Evolutionary conservation across 2,113 vertebrate genomes (phyloP).

Genomic region (Tetrax tetrax): DNA sequence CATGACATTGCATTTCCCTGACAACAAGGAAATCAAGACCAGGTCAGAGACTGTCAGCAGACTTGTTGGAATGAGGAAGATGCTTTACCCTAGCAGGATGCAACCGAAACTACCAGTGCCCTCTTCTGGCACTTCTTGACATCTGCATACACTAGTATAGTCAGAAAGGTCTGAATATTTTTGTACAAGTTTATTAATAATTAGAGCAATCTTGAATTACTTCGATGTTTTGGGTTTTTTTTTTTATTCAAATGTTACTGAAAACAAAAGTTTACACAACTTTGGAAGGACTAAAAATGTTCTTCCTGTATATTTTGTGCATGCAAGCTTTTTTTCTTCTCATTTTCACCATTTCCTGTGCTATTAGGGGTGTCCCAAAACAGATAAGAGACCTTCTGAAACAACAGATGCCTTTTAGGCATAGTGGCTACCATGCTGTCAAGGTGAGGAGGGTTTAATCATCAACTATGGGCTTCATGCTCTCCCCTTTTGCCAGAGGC

Average conservation of each 20-base stretch:
- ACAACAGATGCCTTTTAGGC: neutral
- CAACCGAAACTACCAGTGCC: conserved; percentile 11
- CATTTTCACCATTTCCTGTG: neutral
- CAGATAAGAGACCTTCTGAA: neutral
- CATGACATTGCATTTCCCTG: neutral
- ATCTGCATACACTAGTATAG: neutral
- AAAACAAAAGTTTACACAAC: neutral
- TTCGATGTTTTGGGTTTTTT: neutral
- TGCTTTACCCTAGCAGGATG: neutral
- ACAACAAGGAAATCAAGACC: neutral
- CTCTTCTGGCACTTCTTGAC: conserved; percentile 28
- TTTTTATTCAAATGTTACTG: neutral
- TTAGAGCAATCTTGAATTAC: neutral
- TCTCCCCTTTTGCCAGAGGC: neutral
- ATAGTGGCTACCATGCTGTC: rapidly evolving
- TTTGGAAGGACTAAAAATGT: neutral
- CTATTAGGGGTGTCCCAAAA: neutral
- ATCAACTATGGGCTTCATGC: neutral
- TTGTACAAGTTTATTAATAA: neutral
- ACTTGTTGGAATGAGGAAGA: neutral
- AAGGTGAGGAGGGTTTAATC: neutral
- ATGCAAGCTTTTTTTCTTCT: neutral
- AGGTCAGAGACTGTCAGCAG: neutral
- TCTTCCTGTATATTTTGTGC: neutral
- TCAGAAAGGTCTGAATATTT: neutral